Evolutionary conservation across 2,888 invertebrate species (phyloP).

Genomic region (Pheosia gnoma): DNA sequence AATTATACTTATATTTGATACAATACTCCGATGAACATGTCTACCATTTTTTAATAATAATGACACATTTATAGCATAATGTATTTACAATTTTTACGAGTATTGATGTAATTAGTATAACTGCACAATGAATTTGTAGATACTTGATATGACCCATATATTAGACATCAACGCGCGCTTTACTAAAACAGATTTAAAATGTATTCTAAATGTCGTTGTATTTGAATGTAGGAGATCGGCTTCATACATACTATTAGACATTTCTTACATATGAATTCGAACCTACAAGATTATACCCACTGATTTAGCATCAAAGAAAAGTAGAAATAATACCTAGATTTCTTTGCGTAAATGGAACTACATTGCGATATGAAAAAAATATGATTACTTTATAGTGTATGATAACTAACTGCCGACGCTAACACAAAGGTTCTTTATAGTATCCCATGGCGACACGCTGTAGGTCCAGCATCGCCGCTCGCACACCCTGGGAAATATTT

Average conservation of each 20-base stretch:
- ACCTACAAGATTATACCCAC: no score
- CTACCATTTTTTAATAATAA: background rate
- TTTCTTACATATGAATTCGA: no score
- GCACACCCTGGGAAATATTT: conserved; percentile 3
- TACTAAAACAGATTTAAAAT: background rate
- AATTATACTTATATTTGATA: no score
- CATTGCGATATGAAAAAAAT: background rate
- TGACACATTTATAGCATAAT: background rate
- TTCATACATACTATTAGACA: no score
- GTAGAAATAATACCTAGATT: no score
- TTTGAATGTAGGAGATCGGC: no score
- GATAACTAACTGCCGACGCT: background rate
- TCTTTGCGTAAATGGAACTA: no score
- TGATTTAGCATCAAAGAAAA: no score
- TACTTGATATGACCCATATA: conserved; percentile 52
- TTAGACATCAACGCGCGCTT: conserved; percentile 75
- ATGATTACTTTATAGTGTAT: background rate
- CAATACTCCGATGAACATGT: no score
- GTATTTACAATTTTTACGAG: background rate
- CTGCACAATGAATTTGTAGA: background rate
- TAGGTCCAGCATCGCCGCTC: background rate
- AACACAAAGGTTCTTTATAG: background rate
- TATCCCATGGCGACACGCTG: background rate
- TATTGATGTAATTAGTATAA: background rate
- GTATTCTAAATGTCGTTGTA: no score